Base-by-base conservation (phyloP, 1,140 invertebrate genomes). In the Cydia strobilella region DNA sequence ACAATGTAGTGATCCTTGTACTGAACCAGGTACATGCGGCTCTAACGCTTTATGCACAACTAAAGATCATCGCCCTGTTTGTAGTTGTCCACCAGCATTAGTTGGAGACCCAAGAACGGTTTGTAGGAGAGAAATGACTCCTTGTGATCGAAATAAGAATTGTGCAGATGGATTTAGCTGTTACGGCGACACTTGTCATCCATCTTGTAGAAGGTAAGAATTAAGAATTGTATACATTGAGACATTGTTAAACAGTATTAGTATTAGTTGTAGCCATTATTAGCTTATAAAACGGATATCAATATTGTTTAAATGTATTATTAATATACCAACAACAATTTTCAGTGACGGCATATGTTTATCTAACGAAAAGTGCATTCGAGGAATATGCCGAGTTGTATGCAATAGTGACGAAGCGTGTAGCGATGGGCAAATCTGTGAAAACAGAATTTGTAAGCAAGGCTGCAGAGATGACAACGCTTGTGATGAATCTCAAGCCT, bases 371-470 rank as follows among this genome's bases (percentile, higher is more conserved):
- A 94, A 96, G 76, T 98, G 97, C 89, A 95, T 97, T 66, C 94
- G 94, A 48, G 96, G 96, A 45, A 94, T 96, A 20, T 98, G 97
- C 82, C 96, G 96, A 87, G 94, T 95, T 3, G 95, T 98, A 20
- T 98, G 97, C 82, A 98, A 97, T 85, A 97, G 95, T 73, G 97
- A 98, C 85, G 94, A 95, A 48, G 95, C 96, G 73, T 98, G 98
- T 85, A 94, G 94, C 42, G 86, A 94, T 0, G 96, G 96, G 80
- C 96, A 97, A 87, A 97, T 98, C 80, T 98, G 97, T 85, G 95
- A 97, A 85, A 97, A 96, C 80, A 94, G 97, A 78, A 93, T 98
- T 76, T 98, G 97, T 86, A 95, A 97, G 77, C 94, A 96, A 79
- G 97, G 97, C 18, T 98, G 97, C 85, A 94, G 97, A 45, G 96